Base-by-base conservation (phyloP, 2,888 invertebrate species). In the Eupelmus urozonus region DNA sequence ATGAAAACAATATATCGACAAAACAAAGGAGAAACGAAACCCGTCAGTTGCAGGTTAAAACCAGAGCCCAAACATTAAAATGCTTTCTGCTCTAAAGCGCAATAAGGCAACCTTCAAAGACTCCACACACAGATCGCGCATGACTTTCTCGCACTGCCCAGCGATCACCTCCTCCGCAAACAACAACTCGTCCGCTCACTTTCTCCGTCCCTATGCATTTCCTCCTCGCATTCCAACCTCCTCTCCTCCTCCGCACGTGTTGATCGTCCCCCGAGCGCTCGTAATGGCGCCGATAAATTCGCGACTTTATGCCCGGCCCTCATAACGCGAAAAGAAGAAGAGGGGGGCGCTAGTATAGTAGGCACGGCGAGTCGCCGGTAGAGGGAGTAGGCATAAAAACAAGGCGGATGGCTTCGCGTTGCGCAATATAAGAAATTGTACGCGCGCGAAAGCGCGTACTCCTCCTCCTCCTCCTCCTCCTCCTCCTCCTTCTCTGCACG, bases 241-340 rank as follows among this genome's bases (percentile, higher is more conserved):
- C 57, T 59, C 62, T 40, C 60, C 60, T 34, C 40, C 60, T 13
- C 23, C 23, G 18, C 29, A 9, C 65, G 9, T 34, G 9, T 34
- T 34, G 34, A 1, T 42, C 27, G 42, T 20, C 20, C 7, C 7
- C 20, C 27, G 66, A 62, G 62, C 40, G 60, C 40, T 29, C 0
- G 20, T 66, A 76, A 57, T 40, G 40, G 49, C 49, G 73, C 62
- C 74, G 75, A 82, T 83, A 83, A 82, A 84, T 82, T 82, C 60
- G 18, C 59, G 78, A 77, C 59, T 81, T 84, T 81, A 83, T 79
- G 81, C 73, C 63, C 80, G 60, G 63, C 18, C 62, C 63, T 66
- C 57, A 20, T 49, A 71, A 40, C 45, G 42, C 23, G 18, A 11
- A 34, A 45, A 69, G 45, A 25, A 23, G 45, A 27, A n/a, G 59